Conservation (phyloP, 1,140 invertebrate species). For the Copidosoma floridanum region DNA sequence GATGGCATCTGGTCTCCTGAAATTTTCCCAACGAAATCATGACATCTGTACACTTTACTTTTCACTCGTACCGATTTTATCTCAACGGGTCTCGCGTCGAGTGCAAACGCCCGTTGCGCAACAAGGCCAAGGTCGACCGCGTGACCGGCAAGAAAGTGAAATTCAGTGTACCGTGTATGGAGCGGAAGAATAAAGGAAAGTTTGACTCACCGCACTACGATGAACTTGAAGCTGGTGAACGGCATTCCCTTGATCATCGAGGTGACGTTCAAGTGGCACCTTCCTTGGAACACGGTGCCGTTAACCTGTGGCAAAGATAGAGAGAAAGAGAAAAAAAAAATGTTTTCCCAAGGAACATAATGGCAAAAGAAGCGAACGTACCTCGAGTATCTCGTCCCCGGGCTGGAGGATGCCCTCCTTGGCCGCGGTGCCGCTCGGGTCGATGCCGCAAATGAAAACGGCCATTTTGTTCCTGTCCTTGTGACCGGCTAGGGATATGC, state of each 20-base stretch:
- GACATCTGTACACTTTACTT: too few relatives aligned
- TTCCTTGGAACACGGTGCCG: constrained; percentile 87
- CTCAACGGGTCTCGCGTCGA: too few relatives aligned
- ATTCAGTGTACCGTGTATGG: too few relatives aligned
- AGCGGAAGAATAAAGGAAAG: too few relatives aligned
- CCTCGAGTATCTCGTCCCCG: constrained; percentile 95
- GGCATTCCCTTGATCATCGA: constrained; percentile 91
- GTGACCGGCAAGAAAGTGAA: constrained; percentile 20
- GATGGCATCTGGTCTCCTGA: constrained; percentile 35
- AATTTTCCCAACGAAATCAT: too few relatives aligned
- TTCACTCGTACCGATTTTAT: too few relatives aligned
- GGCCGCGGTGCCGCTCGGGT: constrained; percentile 80
- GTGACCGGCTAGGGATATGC: constrained; percentile 91
- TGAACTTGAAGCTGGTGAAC: constrained; percentile 80
- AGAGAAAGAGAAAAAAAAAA: background rate
- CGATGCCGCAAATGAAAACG: constrained; percentile 92
- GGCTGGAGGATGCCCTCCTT: constrained; percentile 77
- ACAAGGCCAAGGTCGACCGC: constrained; percentile 34
- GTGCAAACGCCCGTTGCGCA: background rate
- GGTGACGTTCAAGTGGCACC: constrained; percentile 94
- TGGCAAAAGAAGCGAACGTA: too few relatives aligned
- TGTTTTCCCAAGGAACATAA: too few relatives aligned
- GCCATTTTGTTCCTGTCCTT: constrained; percentile 93
- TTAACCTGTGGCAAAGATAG: constrained; percentile 70
- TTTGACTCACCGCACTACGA: constrained; percentile 74